A percentile compares a stretch with the other conserved stretches of the same genome.
Evolutionary conservation across 2,888 invertebrate species (phyloP).

Genomic region (Andrena bucephala): DNA sequence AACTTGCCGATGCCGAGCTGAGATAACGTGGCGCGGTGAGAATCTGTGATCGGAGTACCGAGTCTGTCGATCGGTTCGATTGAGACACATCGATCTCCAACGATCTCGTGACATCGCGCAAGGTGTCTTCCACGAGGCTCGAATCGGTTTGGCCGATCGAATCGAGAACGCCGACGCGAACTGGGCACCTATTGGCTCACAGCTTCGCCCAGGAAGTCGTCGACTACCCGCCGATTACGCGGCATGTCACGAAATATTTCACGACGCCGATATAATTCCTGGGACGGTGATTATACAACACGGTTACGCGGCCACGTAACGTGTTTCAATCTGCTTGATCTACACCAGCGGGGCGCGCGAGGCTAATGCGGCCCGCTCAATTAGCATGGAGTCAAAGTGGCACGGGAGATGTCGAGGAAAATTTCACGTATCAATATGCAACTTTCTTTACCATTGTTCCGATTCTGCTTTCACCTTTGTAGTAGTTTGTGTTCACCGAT

Average conservation of each 20-base stretch:
- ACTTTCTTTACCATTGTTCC: slow-evolving; percentile 41
- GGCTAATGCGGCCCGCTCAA: background rate
- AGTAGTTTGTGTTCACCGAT: background rate
- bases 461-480: slow-evolving; percentile 35
- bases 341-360: background rate
- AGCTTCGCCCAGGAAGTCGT: slow-evolving; percentile 6
- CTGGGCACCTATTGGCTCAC: background rate
- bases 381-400: background rate
- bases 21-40: too few relatives aligned
- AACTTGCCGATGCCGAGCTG: too few relatives aligned
- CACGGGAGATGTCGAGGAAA: slow-evolving; percentile 13
- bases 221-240: slow-evolving; percentile 1
- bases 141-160: background rate
- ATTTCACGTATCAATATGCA: slow-evolving; percentile 7
- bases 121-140: background rate
- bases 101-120: background rate
- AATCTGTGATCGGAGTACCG: too few relatives aligned
- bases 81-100: background rate
- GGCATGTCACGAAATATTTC: slow-evolving; percentile 13
- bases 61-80: background rate
- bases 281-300: slow-evolving; percentile 35
- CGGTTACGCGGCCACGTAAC: slow-evolving; percentile 22
- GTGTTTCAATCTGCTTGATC: slow-evolving; percentile 26
- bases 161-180: background rate
- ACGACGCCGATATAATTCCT: background rate